Conservation (phyloP, 2,888 invertebrate species). For the Apeira syringaria region DNA sequence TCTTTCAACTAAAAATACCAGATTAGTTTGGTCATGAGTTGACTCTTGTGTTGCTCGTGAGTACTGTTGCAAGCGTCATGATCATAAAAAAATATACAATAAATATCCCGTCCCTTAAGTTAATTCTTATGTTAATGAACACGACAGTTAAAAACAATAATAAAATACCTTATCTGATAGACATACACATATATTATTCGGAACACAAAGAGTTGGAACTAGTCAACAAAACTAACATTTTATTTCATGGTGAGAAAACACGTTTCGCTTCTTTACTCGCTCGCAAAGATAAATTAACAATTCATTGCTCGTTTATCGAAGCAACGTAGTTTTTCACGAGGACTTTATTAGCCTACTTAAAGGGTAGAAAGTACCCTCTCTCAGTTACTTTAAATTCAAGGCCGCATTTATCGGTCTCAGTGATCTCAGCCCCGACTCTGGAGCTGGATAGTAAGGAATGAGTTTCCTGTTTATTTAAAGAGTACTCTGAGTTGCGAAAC, state of each 20-base stretch:
- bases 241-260: background rate
- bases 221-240: too few relatives aligned
- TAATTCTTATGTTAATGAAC: too few relatives aligned
- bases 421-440: slow-evolving; percentile 36
- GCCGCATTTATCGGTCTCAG: slow-evolving; percentile 45
- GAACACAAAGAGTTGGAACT: too few relatives aligned
- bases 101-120: too few relatives aligned
- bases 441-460: slow-evolving; percentile 41
- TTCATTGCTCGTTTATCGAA: slow-evolving; percentile 11
- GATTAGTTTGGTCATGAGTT: too few relatives aligned
- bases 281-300: slow-evolving; percentile 13
- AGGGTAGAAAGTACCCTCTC: slow-evolving; percentile 24
- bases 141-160: too few relatives aligned
- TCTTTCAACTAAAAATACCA: too few relatives aligned
- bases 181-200: too few relatives aligned
- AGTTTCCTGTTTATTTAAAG: slow-evolving; percentile 58
- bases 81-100: too few relatives aligned
- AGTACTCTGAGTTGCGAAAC: slow-evolving; percentile 41
- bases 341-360: slow-evolving; percentile 16
- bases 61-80: too few relatives aligned
- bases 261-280: background rate
- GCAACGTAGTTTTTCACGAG: slow-evolving; percentile 17
- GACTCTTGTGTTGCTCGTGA: too few relatives aligned
- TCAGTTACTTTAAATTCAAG: slow-evolving; percentile 36
- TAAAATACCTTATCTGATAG: too few relatives aligned